These are phyloP conservation scores for Pantherophis guttatus DNA, from an alignment of 2,113 vertebrate species.

Conservation along the genomic window DNA sequence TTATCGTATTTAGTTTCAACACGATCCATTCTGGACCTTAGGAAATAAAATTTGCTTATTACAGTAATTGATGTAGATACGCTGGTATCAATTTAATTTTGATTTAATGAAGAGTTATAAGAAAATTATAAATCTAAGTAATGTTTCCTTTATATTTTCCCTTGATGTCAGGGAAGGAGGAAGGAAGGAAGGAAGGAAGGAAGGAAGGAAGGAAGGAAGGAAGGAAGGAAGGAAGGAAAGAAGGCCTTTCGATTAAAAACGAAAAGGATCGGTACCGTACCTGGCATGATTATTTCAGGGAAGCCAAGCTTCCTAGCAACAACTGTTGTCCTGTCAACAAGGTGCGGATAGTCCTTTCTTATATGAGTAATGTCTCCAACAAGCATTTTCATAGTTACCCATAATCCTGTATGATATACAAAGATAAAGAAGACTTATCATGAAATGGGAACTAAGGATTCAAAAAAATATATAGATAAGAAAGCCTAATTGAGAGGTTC, in stretches of 20 bases:
- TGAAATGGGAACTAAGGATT: neutral
- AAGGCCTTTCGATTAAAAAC: neutral
- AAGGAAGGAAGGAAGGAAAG: neutral
- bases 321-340: slow-evolving; percentile 93
- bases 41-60: neutral
- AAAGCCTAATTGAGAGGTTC: neutral
- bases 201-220: neutral
- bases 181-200: no score
- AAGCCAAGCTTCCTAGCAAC: slow-evolving; percentile 96
- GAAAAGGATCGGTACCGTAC: slow-evolving; percentile 50
- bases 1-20: neutral
- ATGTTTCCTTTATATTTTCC: neutral
- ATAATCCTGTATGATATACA: slow-evolving; percentile 77
- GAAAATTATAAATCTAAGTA: neutral
- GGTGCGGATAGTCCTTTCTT: slow-evolving; percentile 93
- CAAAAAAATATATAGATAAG: neutral
- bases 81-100: neutral
- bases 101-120: neutral
- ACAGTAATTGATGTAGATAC: neutral
- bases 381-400: slow-evolving; percentile 97
- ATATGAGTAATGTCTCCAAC: slow-evolving; percentile 91
- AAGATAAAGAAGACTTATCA: neutral
- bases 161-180: neutral
- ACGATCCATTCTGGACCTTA: neutral
- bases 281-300: slow-evolving; percentile 99